phyloP scores from a whole-genome alignment of 1,140 invertebrate genomes.

The Aphelinus atriplicis region DNA sequence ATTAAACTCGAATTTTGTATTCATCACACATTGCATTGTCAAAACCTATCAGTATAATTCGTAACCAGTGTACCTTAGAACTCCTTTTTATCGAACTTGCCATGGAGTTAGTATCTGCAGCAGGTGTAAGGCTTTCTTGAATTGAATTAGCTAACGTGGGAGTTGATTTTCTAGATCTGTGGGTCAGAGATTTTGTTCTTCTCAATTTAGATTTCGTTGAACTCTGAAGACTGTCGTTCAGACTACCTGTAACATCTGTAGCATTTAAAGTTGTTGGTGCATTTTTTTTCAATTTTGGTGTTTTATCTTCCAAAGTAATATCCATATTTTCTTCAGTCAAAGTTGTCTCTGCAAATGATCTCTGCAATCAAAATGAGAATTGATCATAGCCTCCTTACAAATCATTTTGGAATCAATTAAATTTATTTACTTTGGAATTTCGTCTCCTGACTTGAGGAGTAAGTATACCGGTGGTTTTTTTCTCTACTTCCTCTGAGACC shows the following conservation, averaged over 20 bases:
- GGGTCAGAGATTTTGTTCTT: not conserved
- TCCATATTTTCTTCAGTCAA: slow-evolving; percentile 5
- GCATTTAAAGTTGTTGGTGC: not conserved
- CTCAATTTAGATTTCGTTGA: not conserved
- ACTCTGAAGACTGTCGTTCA: not conserved
- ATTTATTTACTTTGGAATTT: slow-evolving; percentile 7
- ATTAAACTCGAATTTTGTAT: not conserved
- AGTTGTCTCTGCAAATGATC: not conserved
- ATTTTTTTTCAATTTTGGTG: slow-evolving; percentile 9
- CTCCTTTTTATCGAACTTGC: not conserved
- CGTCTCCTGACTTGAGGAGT: not conserved
- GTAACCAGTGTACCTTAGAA: slow-evolving; percentile 5
- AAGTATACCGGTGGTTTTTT: not conserved
- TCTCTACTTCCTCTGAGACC: not conserved
- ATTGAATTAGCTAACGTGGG: too few species aligned
- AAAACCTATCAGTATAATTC: too few species aligned
- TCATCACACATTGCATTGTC: too few species aligned
- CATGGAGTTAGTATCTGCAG: too few species aligned
- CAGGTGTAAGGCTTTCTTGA: too few species aligned
- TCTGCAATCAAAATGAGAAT: not conserved
- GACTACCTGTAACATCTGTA: not conserved
- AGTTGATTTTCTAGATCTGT: too few species aligned
- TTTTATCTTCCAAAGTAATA: not conserved
- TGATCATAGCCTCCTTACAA: too few species aligned
- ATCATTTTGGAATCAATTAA: not conserved